Percentiles rank a stretch among this genome's conserved stretches.
Conservation (phyloP, 2,888 invertebrate species). For the Oscheius sp. region DNA sequence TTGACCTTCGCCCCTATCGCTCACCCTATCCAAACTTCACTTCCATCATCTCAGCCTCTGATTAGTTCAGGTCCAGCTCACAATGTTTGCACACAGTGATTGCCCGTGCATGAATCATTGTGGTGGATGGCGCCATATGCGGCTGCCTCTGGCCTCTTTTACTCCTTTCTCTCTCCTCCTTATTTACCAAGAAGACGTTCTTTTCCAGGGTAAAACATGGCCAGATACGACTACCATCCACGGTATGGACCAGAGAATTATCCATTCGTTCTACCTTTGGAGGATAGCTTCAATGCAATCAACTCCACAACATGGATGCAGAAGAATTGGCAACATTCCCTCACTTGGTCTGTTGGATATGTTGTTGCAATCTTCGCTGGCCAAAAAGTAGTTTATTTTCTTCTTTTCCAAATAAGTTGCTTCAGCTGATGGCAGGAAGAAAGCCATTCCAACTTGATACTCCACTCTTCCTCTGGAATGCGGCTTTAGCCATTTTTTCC, state of each 20-base stretch:
- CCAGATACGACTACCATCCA: conserved; percentile 66
- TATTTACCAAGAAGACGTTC: neutral
- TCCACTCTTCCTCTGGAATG: conserved; percentile 89
- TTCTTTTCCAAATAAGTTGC: neutral
- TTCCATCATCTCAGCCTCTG: neutral
- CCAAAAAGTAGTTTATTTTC: conserved; percentile 77
- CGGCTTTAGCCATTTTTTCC: conserved; percentile 88
- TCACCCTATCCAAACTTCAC: no score
- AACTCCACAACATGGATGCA: conserved; percentile 85
- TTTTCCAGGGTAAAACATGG: conserved; percentile 48
- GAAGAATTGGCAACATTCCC: conserved; percentile 81
- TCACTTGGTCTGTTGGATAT: conserved; percentile 80
- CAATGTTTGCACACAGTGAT: conserved; percentile 19
- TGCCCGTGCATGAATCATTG: conserved; percentile 12
- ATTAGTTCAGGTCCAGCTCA: no score
- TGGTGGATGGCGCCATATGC: conserved; percentile 16
- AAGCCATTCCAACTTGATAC: conserved; percentile 88
- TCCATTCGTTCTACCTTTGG: conserved; percentile 92
- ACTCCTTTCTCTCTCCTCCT: neutral
- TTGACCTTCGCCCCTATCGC: no score
- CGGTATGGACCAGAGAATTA: conserved; percentile 77
- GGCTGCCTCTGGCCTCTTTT: neutral
- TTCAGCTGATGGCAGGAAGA: conserved; percentile 83
- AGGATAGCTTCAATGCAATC: conserved; percentile 89
- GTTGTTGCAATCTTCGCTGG: conserved; percentile 92